Base-by-base conservation (phyloP, 2,888 invertebrate genomes). In the Pseudanteris insignis region DNA sequence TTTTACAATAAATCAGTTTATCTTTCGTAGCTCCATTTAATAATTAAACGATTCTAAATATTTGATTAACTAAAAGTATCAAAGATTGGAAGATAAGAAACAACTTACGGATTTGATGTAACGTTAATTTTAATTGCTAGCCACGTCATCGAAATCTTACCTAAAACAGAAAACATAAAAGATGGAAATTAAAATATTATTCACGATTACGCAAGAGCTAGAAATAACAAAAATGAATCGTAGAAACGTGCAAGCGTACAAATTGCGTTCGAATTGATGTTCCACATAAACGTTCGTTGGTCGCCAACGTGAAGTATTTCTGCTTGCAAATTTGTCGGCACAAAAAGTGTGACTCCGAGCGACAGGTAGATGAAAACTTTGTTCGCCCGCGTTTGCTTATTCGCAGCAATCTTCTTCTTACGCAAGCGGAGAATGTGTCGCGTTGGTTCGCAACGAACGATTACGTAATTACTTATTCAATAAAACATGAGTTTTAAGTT, bases 401-500 rank as follows among this genome's bases (percentile, higher is more conserved):
- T 55, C 51, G 21, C 62, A 37, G 55, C 47, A 62, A 62, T 62
- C 62, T 62, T 57, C 62, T 32, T 51, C 47, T 62, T 62, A 47
- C 57, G 62, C 53, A 62, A 62, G 51, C 40, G 36, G 36, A 51
- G 51, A 62, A 51, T 54, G 33, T 55, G 61, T 55, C 47, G 55
- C 55, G 46, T 29, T 32, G 37, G 44, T 28, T 61, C 46, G 62
- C 47, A 47, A 47, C 58, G 43, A 57, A 44, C 57, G 57, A 48
- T 63, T 63, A 18, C 57, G 53, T 50, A 62, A 62, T 15, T 15
- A 10, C 44, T 41, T 43, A 36, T 60, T 58, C 53, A 63, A 59
- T 63, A 51, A 59, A 63, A 63, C 50, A 50, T 47, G 59, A 63
- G 59, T n/a, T n/a, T n/a, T n/a, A 63, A 55, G 63, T 59, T 59